A percentile compares a stretch with the other conserved stretches of the same genome.
These are phyloP conservation scores for Polypedilum vanderplanki DNA, from an alignment of 1,140 invertebrate species.

Conservation along the genomic window DNA sequence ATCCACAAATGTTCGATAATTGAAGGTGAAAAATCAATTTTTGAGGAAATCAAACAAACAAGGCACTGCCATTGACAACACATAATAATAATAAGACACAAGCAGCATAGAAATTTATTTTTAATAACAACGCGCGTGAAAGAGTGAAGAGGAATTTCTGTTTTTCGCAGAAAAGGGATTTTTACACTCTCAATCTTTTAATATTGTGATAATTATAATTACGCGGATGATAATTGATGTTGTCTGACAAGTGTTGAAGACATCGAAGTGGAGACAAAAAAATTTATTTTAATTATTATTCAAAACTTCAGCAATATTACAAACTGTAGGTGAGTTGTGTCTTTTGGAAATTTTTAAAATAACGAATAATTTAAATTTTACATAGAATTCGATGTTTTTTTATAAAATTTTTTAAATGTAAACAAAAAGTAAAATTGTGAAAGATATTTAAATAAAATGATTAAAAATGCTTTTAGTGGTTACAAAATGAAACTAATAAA, in stretches of 20 bases:
- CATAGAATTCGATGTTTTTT: too few relatives aligned
- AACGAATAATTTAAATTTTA: too few relatives aligned
- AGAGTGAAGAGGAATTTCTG: not conserved
- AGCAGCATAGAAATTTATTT: not conserved
- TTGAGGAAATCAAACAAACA: slow-evolving; percentile 7
- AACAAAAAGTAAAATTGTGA: too few relatives aligned
- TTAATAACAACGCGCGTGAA: not conserved
- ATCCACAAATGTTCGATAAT: not conserved
- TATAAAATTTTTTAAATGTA: too few relatives aligned
- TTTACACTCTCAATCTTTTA: not conserved
- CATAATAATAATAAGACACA: not conserved
- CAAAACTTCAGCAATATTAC: too few relatives aligned
- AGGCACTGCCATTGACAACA: slow-evolving; percentile 23
- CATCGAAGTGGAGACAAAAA: not conserved
- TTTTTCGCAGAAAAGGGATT: not conserved
- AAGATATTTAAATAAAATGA: too few relatives aligned
- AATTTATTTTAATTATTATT: too few relatives aligned
- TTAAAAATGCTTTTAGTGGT: too few relatives aligned
- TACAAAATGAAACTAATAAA: too few relatives aligned
- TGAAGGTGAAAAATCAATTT: slow-evolving; percentile 22
- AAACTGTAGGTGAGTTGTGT: too few relatives aligned
- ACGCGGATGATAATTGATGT: not conserved
- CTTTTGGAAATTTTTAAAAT: too few relatives aligned
- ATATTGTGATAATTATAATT: not conserved
- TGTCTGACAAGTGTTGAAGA: not conserved